Base-by-base conservation (phyloP, 2,888 invertebrate species). In the Dynastes hyllus region DNA sequence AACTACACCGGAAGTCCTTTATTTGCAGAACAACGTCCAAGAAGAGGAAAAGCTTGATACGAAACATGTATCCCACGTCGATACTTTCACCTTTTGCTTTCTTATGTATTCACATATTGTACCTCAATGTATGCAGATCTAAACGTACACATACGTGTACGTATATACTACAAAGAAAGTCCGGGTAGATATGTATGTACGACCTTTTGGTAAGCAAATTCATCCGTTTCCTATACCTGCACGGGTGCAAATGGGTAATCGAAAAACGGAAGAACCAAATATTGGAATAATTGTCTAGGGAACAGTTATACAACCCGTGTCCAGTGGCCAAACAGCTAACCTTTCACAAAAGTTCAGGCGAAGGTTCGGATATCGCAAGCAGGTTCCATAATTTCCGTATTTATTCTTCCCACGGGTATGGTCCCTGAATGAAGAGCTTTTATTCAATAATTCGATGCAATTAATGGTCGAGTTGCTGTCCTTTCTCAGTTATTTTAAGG, bases 271-370 rank as follows among this genome's bases (percentile, higher is more conserved):
- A 53, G 76, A 70, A 76, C 61, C 61, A 76, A 78, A 73, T 78
- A 78, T 73, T 71, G 79, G 79, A 79, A 79, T 79, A 79, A 79
- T 79, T 79, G 83, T 81, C 83, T 77, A 40, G 83, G 83, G 83
- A 83, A 80, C 81, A 81, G 81, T 83, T 82, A 80, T 77, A 71
- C 70, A 78, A 73, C 61, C 22, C 61, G 45, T 81, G 82, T 83
- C 83, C 83, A 81, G 82, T 77, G 79, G 5, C 80, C 78, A 71
- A 81, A 82, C 77, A 51, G 79, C 80, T 81, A 82, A 81, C 82
- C 82, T 83, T 83, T 82, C 70, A 76, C 75, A 76, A 81, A 83
- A 83, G 83, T 83, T 83, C 83, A 83, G 75, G 78, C 78, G 77
- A 67, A 79, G 77, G 79, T 81, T 81, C 75, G 81, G 80, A 82